Evolutionary conservation across 92 coral and sea anemone species (phyloP).

Genomic region (Galaxea fascicularis): DNA sequence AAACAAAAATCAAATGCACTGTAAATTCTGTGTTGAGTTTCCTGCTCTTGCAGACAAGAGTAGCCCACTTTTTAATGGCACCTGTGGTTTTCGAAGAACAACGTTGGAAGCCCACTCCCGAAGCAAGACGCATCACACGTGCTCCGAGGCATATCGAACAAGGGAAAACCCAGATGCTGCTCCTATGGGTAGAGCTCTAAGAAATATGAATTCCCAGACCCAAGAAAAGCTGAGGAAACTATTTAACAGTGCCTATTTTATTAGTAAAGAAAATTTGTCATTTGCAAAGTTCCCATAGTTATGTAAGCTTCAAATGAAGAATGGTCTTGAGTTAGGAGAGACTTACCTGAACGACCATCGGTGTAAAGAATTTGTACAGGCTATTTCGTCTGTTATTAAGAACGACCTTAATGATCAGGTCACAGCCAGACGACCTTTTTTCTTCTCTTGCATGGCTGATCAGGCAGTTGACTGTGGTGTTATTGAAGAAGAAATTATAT

Average conservation of each 20-base stretch:
- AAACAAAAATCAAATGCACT: slow-evolving; percentile 40
- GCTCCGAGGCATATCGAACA: slow-evolving; percentile 38
- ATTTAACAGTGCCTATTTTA: slow-evolving; percentile 61
- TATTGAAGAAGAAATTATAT: slow-evolving; percentile 50
- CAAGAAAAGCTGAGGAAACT: slow-evolving; percentile 44
- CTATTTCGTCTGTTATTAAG: slow-evolving; percentile 49
- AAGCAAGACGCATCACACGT: slow-evolving; percentile 41
- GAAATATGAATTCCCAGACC: slow-evolving; percentile 50
- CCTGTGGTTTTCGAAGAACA: slow-evolving; percentile 34
- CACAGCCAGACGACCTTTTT: slow-evolving; percentile 52
- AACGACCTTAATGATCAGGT: slow-evolving; percentile 37
- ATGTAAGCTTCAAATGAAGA: slow-evolving; percentile 58
- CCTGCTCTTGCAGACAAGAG: slow-evolving; percentile 50
- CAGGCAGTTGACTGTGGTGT: slow-evolving; percentile 59
- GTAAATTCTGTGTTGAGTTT: slow-evolving; percentile 45
- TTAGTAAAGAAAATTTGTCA: slow-evolving; percentile 45
- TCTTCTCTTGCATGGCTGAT: slow-evolving; percentile 57
- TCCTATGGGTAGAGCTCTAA: slow-evolving; percentile 50
- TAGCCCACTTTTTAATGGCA: slow-evolving; percentile 43
- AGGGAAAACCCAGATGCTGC: slow-evolving; percentile 58
- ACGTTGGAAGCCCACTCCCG: slow-evolving; percentile 43
- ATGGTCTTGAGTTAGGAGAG: slow-evolving; percentile 53
- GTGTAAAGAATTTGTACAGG: slow-evolving; percentile 43
- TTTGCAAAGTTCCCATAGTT: slow-evolving; percentile 55
- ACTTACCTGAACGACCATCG: slow-evolving; percentile 58